These are phyloP conservation scores for Allacma fusca DNA, from an alignment of 2,888 invertebrate genomes.

Conservation along the genomic window DNA sequence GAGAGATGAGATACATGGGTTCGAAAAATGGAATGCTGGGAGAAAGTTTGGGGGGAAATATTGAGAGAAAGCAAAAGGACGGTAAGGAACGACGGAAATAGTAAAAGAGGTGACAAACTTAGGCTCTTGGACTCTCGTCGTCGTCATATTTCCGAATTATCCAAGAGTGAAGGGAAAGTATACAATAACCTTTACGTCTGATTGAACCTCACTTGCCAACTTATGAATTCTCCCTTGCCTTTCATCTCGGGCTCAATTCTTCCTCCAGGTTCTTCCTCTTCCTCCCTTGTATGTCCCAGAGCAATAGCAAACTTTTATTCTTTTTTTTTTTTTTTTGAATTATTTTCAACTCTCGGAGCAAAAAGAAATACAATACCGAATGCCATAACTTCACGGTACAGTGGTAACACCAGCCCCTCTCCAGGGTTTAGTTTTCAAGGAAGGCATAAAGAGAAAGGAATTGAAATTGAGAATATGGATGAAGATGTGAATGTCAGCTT, in stretches of 20 bases:
- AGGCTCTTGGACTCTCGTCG: not conserved
- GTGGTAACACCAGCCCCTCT: no score
- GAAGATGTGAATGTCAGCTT: no score
- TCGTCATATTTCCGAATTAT: conserved; percentile 12
- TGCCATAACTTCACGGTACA: no score
- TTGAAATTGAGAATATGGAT: no score
- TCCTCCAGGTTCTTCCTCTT: conserved; percentile 2
- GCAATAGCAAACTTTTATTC: not conserved
- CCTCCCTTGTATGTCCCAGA: not conserved
- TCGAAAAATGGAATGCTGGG: not conserved
- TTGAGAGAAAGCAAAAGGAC: not conserved
- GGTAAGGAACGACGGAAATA: not conserved
- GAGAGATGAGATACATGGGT: not conserved
- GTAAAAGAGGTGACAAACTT: not conserved
- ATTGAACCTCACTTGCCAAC: not conserved
- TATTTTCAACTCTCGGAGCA: no score
- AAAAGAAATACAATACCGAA: no score
- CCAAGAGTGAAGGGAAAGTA: conserved; percentile 1
- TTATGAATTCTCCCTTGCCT: not conserved
- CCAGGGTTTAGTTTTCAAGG: no score
- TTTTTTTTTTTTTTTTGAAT: no score
- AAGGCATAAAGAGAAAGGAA: no score
- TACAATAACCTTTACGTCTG: not conserved
- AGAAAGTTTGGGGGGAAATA: not conserved
- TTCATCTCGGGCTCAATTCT: not conserved